Conservation (phyloP, 2,797 vertebrate species). For the Catostomus latipinnis region DNA sequence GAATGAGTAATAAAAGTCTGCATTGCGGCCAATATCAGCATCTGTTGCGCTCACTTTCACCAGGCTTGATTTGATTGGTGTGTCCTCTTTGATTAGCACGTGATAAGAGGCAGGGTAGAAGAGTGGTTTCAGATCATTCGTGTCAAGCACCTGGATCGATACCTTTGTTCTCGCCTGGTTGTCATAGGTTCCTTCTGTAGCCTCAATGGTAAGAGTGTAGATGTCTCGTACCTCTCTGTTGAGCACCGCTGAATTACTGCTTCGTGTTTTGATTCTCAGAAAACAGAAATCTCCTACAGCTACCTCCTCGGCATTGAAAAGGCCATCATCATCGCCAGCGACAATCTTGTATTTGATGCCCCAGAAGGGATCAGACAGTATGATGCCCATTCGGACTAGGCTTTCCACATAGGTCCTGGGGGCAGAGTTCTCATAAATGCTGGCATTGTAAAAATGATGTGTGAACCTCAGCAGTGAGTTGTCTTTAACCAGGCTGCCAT, state of each 20-base stretch:
- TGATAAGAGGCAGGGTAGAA: conserved; percentile 95
- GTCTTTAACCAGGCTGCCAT: conserved; percentile 70
- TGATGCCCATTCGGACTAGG: conserved; percentile 88
- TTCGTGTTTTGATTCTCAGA: conserved; percentile 89
- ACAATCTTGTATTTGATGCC: conserved; percentile 85
- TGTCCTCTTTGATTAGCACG: conserved; percentile 85
- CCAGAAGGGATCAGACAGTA: conserved; percentile 80
- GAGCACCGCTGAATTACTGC: conserved; percentile 85
- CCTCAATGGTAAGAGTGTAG: conserved; percentile 89
- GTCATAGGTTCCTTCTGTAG: conserved; percentile 80
- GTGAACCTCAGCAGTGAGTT: conserved; percentile 85
- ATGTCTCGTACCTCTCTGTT: conserved; percentile 92
- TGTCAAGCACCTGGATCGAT: conserved; percentile 88
- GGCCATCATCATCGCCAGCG: conserved; percentile 82
- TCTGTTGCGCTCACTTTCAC: conserved; percentile 91
- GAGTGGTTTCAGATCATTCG: conserved; percentile 94
- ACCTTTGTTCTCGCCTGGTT: conserved; percentile 87
- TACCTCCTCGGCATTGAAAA: conserved; percentile 88
- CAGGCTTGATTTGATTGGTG: conserved; percentile 82
- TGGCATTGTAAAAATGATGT: conserved; percentile 88
- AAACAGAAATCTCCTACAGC: conserved; percentile 93
- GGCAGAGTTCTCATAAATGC: conserved; percentile 93
- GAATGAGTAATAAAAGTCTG: conserved; percentile 91
- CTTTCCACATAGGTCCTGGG: conserved; percentile 91
- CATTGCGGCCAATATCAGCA: conserved; percentile 90